Evolutionary conservation across 2,113 vertebrate genomes (phyloP).

Genomic region (Trochalopteron elliotii): DNA sequence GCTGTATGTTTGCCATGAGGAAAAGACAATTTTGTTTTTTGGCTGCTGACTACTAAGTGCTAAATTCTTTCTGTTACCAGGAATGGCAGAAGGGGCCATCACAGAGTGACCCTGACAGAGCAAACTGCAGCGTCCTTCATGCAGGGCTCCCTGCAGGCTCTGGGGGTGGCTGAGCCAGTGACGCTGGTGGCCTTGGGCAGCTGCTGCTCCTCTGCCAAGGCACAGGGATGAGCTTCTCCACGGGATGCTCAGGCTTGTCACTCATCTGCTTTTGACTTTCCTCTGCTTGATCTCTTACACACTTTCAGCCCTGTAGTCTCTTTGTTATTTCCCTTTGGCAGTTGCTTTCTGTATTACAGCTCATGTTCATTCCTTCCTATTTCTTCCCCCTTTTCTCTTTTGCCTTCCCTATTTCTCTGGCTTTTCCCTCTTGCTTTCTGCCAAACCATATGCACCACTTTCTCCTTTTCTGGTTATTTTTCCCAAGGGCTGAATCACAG

Average conservation of each 20-base stretch:
- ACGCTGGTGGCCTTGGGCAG: fast-evolving
- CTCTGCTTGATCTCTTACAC: background rate
- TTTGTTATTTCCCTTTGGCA: background rate
- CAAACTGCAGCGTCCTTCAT: background rate
- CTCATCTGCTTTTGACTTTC: background rate
- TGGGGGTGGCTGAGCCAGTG: background rate
- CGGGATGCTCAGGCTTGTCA: background rate
- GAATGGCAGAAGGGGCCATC: fast-evolving
- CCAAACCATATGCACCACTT: background rate
- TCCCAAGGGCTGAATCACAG: background rate
- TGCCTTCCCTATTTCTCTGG: background rate
- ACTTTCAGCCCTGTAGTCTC: background rate
- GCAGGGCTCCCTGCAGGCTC: background rate
- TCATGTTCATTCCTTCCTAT: background rate
- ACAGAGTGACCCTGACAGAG: fast-evolving
- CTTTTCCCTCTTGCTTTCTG: background rate
- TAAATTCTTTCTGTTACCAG: background rate
- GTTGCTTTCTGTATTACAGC: background rate
- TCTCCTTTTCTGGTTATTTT: background rate
- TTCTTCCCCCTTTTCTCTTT: background rate
- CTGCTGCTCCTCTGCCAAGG: background rate
- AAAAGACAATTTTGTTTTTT: background rate
- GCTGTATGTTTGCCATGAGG: fast-evolving
- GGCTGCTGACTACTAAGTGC: background rate
- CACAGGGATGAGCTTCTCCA: background rate